These are phyloP conservation scores for Pollachius pollachius DNA, from an alignment of 2,113 vertebrate species.

Conservation along the genomic window DNA sequence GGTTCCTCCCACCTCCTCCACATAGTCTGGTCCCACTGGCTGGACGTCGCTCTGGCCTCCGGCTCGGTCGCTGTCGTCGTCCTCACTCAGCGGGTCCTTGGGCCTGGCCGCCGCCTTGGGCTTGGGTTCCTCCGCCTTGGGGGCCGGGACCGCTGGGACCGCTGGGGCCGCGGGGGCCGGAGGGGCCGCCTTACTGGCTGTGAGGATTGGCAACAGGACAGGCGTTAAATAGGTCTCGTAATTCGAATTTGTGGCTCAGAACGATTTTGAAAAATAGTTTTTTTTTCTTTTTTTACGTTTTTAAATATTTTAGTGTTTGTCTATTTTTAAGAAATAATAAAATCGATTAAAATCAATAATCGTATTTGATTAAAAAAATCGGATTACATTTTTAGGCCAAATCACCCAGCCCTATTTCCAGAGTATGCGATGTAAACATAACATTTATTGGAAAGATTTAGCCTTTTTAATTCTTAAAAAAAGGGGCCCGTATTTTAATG, in stretches of 20 bases:
- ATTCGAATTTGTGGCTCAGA: no score
- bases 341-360: no score
- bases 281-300: background rate
- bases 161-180: slow-evolving; percentile 23
- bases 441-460: background rate
- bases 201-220: slow-evolving; percentile 3
- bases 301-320: no score
- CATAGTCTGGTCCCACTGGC: slow-evolving; percentile 71
- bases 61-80: slow-evolving; percentile 48
- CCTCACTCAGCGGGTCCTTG: slow-evolving; percentile 52
- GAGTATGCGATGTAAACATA: background rate
- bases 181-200: slow-evolving; percentile 57
- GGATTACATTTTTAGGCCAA: no score
- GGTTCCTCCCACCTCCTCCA: slow-evolving; percentile 72
- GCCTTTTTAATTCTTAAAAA: background rate
- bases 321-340: no score
- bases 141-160: background rate
- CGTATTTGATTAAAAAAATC: background rate
- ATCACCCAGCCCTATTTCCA: no score
- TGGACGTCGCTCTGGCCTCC: slow-evolving; percentile 63
- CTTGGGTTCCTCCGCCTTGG: slow-evolving; percentile 52
- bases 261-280: no score
- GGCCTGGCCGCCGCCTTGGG: slow-evolving; percentile 28
- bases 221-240: background rate
- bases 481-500: background rate